A percentile compares a stretch with the other conserved stretches of the same genome.
These are phyloP conservation scores for Aphidius ervi DNA, from an alignment of 1,140 invertebrate species.

Conservation along the genomic window DNA sequence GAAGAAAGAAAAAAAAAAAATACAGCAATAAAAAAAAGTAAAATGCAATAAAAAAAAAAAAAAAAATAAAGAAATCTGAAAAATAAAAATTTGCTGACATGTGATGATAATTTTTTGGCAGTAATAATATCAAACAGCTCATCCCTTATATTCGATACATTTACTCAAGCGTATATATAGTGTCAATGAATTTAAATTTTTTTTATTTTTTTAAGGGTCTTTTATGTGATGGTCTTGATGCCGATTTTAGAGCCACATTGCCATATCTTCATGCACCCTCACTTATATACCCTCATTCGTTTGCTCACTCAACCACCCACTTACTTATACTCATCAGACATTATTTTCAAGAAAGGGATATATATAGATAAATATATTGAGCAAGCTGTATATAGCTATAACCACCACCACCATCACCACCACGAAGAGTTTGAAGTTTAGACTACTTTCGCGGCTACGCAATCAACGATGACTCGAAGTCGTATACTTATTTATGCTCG, in stretches of 20 bases:
- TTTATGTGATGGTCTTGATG: slow-evolving; percentile 41
- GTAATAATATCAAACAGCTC: slow-evolving; percentile 12
- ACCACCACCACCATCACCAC: too few species aligned
- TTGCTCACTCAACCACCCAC: slow-evolving; percentile 3
- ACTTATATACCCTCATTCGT: background rate
- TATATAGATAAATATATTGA: slow-evolving; percentile 1
- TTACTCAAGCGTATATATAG: slow-evolving; percentile 38
- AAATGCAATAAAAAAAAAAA: too few species aligned
- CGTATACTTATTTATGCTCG: slow-evolving; percentile 48
- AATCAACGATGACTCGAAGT: slow-evolving; percentile 46
- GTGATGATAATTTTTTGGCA: too few species aligned
- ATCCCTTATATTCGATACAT: slow-evolving; percentile 13
- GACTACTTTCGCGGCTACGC: slow-evolving; percentile 32
- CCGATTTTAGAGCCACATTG: slow-evolving; percentile 40
- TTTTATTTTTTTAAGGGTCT: slow-evolving; percentile 28
- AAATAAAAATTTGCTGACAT: too few species aligned
- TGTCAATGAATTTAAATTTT: slow-evolving; percentile 55
- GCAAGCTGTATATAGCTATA: too few species aligned
- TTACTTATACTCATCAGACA: background rate
- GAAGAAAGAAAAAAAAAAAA: background rate
- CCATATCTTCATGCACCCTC: slow-evolving; percentile 1
- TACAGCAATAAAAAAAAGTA: too few species aligned
- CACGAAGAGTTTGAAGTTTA: too few species aligned
- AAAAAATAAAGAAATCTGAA: too few species aligned
- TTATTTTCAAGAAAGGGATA: slow-evolving; percentile 6